Evolutionary conservation across 2,113 vertebrate genomes (phyloP).

Genomic region (human): GRCh38 chr1:87355001-87355500

Average conservation of each 20-base stretch:
- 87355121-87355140: background rate
- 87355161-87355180: constrained; percentile 25
- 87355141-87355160: background rate
- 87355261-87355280: background rate
- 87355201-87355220: background rate
- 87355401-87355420: constrained; percentile 24
- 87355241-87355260: background rate
- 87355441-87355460: constrained; percentile 60
- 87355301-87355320: background rate
- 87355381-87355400: background rate
- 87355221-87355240: constrained; percentile 16
- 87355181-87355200: background rate
- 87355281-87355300: constrained; percentile 17
- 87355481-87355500: constrained; percentile 39
- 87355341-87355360: constrained; percentile 4
- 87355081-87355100: background rate
- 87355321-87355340: constrained; percentile 20
- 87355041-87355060: background rate
- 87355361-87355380: background rate
- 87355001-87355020: constrained; percentile 44
- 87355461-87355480: constrained; percentile 47
- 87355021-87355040: background rate
- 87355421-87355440: constrained; percentile 41
- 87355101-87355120: background rate
- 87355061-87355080: background rate